Evolutionary conservation across 2,888 invertebrate species (phyloP), one percentile per base, ranked within the genome.

Genomic region (Cerastoderma edule): DNA sequence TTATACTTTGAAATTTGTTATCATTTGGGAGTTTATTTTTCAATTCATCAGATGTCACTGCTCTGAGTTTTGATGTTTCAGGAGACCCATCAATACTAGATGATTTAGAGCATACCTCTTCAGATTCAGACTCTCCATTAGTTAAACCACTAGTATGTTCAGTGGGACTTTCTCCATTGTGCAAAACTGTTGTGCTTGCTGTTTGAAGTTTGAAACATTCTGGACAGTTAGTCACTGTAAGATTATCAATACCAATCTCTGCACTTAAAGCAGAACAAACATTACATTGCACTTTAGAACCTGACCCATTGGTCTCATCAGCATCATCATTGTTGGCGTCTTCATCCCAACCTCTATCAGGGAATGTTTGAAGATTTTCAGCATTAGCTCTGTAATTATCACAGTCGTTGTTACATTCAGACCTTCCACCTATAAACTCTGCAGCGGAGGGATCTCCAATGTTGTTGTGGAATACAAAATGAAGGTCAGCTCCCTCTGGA

Each of bases 281-380:
- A 8, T 8, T 19, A 35, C 70, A 70, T 30, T 56, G 10, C 6
- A 22, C 28, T 19, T 24, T 16, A 5, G 56, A 19, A 6, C 16
- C 3, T 8, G 27, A 19, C 8, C 33, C 57, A 13, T 24, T 24
- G 28, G 35, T 33, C 60, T 32, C 48, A 54, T 19, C 33, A n/a
- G 44, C 50, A 22, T 48, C 39, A 28, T 65, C 32, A 30, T 22
- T 28, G 67, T 63, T 44, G 27, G 16, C 35, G 6, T 64, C 39
- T 16, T 27, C 48, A 19, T 72, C 65, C 39, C 50, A 24, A 27
- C 33, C 70, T n/a, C 13, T 65, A 32, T 35, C 22, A 22, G 60
- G 70, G 70, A 75, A 70, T 75, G 75, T 70, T 30, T 39, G 22
- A 35, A 50, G 44, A 39, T 57, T 57, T 53, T 70, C 67, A 66